Evolutionary conservation across 2,113 vertebrate species (phyloP), one percentile per base, ranked within the genome.

Genomic region (Pollimyrus isidori): DNA sequence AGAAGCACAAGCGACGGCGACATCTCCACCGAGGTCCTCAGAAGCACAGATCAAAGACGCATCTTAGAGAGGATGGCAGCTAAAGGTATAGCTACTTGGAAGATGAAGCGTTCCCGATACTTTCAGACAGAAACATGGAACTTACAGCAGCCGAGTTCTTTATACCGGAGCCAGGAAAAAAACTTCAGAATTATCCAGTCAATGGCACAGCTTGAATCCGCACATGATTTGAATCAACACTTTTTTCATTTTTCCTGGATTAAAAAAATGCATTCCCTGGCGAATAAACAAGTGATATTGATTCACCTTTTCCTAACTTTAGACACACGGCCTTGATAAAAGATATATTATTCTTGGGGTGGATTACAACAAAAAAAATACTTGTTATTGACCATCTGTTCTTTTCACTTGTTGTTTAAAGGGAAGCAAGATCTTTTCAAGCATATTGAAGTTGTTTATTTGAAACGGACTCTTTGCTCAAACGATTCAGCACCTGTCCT

Each of bases 361-460:
- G 91, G 89, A 91, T 90, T 91, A 89, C 86, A 62, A 49, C 30
- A 50, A n/a, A 84, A 30, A 58, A 62, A 49, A 76, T 76, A 85
- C 90, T 91, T 89, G 90, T 91, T 91, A 89, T 90, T 89, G 88
- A 88, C 92, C 92, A 93, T 93, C 92, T 93, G 92, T 91, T 86
- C 90, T 92, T 91, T 89, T 90, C 90, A 65, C 87, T 86, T 50
- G 17, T 76, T 88, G 90, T 92, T 93, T 90, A 92, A 91, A 82
- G 85, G 53, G 49, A 87, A 88, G 90, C 87, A 90, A 91, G 83
- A 88, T 23, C 58, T 89, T 86, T 52, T 86, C 46, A 86, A 89
- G 89, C 86, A 85, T 65, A 91, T 76, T 88, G 87, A 89, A 90
- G 90, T 73, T 89, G 92, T 89, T 87, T 87, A 90, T 89, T 88